These are phyloP conservation scores for Leptopilina syphax DNA, from an alignment of 2,888 invertebrate species.

Conservation along the genomic window DNA sequence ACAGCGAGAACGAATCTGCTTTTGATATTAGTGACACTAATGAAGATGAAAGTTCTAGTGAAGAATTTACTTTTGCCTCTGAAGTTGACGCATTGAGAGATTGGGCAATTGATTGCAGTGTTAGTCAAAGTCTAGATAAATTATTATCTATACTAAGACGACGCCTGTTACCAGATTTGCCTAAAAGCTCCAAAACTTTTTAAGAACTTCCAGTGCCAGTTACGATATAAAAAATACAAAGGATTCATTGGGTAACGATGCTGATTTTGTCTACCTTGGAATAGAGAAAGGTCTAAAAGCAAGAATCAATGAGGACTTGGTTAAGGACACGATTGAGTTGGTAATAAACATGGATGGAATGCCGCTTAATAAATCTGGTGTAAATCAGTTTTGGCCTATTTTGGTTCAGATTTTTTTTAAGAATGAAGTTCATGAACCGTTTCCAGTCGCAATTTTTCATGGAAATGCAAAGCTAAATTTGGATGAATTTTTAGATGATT, in stretches of 20 bases:
- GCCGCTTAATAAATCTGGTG: slow-evolving; percentile 50
- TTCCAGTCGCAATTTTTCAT: slow-evolving; percentile 51
- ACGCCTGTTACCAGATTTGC: too few species aligned
- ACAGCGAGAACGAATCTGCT: too few species aligned
- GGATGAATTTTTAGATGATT: slow-evolving; percentile 45
- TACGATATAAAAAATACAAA: neutral
- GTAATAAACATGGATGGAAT: slow-evolving; percentile 52
- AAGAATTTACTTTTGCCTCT: too few species aligned
- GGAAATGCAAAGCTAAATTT: slow-evolving; percentile 50
- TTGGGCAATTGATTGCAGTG: too few species aligned
- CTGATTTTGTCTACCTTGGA: slow-evolving; percentile 49
- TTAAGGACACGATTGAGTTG: slow-evolving; percentile 42
- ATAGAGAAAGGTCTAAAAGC: slow-evolving; percentile 45
- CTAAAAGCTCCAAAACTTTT: too few species aligned
- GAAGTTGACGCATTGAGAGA: too few species aligned
- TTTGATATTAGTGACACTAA: too few species aligned
- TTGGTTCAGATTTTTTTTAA: slow-evolving; percentile 48
- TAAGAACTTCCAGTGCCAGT: too few species aligned
- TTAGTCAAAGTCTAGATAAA: too few species aligned
- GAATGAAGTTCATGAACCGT: slow-evolving; percentile 52
- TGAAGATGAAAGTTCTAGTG: too few species aligned
- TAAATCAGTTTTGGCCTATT: slow-evolving; percentile 53
- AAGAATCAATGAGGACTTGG: slow-evolving; percentile 34
- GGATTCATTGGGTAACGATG: slow-evolving; percentile 29
- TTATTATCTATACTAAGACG: too few species aligned